phyloP scores from a whole-genome alignment of 2,113 vertebrate species.

The Semnornis frantzii region DNA sequence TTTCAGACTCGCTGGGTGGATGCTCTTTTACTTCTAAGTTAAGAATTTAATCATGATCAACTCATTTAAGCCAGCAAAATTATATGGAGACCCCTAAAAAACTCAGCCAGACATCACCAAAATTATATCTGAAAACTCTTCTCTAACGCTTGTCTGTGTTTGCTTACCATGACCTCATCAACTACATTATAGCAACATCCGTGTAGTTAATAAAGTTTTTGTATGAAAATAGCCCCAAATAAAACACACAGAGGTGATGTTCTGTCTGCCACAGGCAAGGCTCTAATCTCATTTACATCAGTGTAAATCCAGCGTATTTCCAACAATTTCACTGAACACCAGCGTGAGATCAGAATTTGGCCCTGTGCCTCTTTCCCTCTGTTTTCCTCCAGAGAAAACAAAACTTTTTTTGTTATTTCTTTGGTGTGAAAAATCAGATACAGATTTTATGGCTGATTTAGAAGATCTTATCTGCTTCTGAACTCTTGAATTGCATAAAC shows the following conservation, averaged over 20 bases:
- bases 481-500: constrained; percentile 52
- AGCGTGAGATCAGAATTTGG: constrained; percentile 59
- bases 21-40: constrained; percentile 8
- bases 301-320: constrained; percentile 56
- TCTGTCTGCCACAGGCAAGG: constrained; percentile 5
- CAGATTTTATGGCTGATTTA: constrained; percentile 56
- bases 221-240: background rate
- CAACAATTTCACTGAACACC: constrained; percentile 40
- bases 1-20: background rate
- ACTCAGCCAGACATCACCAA: background rate
- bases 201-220: background rate
- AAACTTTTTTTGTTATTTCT: constrained; percentile 45
- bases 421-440: constrained; percentile 54
- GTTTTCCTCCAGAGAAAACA: constrained; percentile 60
- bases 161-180: constrained; percentile 21
- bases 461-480: constrained; percentile 48
- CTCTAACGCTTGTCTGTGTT: background rate
- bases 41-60: constrained; percentile 8
- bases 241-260: background rate
- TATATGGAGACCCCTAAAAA: background rate
- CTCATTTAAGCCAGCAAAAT: background rate
- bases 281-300: constrained; percentile 53
- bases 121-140: constrained; percentile 7
- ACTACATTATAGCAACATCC: background rate
- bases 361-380: constrained; percentile 17